Evolutionary conservation across 2,888 invertebrate genomes (phyloP), one percentile per base, ranked within the genome.

Genomic region (Phoronis australis): DNA sequence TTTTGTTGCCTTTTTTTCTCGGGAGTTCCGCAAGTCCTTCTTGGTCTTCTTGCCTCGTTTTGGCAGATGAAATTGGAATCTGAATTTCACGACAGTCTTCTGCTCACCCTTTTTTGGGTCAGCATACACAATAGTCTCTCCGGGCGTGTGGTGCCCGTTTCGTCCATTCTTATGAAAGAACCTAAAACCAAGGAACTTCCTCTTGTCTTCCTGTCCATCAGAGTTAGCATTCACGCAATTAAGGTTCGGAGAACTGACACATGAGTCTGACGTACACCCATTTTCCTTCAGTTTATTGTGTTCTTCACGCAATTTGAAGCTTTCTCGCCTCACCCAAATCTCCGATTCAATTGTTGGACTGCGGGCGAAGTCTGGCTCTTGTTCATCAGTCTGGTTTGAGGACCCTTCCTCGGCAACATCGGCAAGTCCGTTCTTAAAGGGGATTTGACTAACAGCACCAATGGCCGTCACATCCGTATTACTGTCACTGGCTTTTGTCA

Each of bases 1-100:
- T 82, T 97, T 97, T 6, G 97, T 99, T 27, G 99, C 97, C 78
- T 99, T 95, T 53, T 94, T 84, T 73, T 99, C 99, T 49, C 68
- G 51, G 40, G 63, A 67, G 41, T 76, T 68, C 12, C 73, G 69
- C 4, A 65, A 64, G 27, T 42, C 44, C 3, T 56, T 69, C 43
- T 61, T 61, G 15, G 9, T 9, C 31, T 15, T 31, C 31, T 65
- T 64, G 48, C 70, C 69, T 44, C 66, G 65, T 44, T 69, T 82
- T n/a, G n/a, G n/a, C n/a, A n/a, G n/a, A n/a, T n/a, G n/a, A n/a
- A n/a, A n/a, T n/a, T n/a, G n/a, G n/a, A n/a, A n/a, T n/a, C n/a
- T n/a, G n/a, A n/a, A n/a, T n/a, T n/a, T n/a, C n/a, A n/a, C n/a
- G n/a, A n/a, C n/a, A n/a, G n/a, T n/a, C 79, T 95, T 95, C 81